Conservation (phyloP, 2,888 invertebrate species). For the Melanostoma mellinum region DNA sequence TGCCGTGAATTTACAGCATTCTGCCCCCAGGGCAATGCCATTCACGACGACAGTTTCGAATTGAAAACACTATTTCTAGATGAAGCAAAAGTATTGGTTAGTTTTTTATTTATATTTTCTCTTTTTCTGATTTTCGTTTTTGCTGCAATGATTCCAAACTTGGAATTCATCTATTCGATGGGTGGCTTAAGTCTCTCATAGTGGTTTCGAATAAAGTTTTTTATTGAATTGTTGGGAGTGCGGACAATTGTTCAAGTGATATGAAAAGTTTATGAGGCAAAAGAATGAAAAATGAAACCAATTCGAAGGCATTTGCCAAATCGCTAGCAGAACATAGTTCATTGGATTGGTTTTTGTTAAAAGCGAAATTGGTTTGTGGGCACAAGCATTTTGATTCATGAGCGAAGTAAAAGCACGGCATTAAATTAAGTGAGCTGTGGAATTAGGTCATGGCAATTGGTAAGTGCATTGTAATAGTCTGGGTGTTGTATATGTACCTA, state of each 20-base stretch:
- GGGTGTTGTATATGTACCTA: too few relatives aligned
- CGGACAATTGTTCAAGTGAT: slow-evolving; percentile 61
- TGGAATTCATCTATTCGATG: slow-evolving; percentile 65
- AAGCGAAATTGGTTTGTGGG: slow-evolving; percentile 17
- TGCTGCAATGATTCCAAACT: slow-evolving; percentile 16
- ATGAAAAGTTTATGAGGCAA: slow-evolving; percentile 69
- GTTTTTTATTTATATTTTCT: neutral
- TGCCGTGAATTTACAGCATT: slow-evolving; percentile 59
- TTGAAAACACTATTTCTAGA: neutral
- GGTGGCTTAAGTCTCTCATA: neutral
- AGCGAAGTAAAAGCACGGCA: slow-evolving; percentile 14
- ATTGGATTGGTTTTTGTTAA: slow-evolving; percentile 9
- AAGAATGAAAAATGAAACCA: slow-evolving; percentile 65
- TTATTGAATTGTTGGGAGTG: slow-evolving; percentile 57
- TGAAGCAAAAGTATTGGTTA: slow-evolving; percentile 23
- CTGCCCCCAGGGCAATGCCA: slow-evolving; percentile 48
- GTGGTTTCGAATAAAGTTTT: neutral
- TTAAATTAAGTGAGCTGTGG: slow-evolving; percentile 18
- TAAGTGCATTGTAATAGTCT: neutral
- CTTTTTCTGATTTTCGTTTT: slow-evolving; percentile 24
- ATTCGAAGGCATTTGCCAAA: slow-evolving; percentile 60
- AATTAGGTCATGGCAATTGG: slow-evolving; percentile 26
- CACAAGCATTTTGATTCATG: slow-evolving; percentile 26
- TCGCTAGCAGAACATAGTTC: slow-evolving; percentile 25
- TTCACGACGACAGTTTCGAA: slow-evolving; percentile 51